These are phyloP conservation scores for Euplagia quadripunctaria DNA, from an alignment of 2,888 invertebrate species.

Conservation along the genomic window DNA sequence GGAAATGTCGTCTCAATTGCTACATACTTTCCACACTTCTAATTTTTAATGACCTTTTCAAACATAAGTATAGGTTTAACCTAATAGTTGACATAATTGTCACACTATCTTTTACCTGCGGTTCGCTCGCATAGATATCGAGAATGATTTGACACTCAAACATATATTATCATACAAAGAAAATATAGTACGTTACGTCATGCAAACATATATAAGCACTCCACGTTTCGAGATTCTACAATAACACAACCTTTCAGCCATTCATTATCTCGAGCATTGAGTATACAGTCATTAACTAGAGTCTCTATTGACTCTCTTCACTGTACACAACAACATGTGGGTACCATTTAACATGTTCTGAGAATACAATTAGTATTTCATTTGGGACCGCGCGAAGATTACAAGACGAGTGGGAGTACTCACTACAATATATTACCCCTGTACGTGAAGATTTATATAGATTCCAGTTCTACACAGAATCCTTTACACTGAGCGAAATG, in stretches of 20 bases:
- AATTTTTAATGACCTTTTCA: constrained; percentile 22
- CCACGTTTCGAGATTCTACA: constrained; percentile 1
- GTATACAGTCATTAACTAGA: constrained; percentile 52
- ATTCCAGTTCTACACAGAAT: constrained; percentile 43
- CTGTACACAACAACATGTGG: constrained; percentile 45
- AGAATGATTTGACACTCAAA: not conserved
- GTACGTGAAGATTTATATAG: constrained; percentile 56
- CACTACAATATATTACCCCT: constrained; percentile 59
- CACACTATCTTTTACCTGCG: not conserved
- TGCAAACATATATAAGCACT: not conserved
- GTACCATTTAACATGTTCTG: constrained; percentile 56
- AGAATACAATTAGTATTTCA: constrained; percentile 70
- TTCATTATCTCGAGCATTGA: constrained; percentile 32
- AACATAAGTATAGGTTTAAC: not conserved
- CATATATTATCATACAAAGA: not conserved
- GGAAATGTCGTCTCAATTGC: constrained; percentile 51
- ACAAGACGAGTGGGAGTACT: constrained; percentile 61
- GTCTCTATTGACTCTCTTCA: constrained; percentile 55
- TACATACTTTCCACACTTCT: constrained; percentile 39
- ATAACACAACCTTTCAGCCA: constrained; percentile 22
- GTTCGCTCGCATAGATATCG: not conserved
- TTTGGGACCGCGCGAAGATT: constrained; percentile 61
- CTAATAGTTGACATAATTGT: too few relatives aligned
- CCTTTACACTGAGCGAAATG: constrained; percentile 50
- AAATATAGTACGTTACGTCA: not conserved